phyloP scores from a whole-genome alignment of 35 echinoderm and acorn worm species.

The Hemicentrotus pulcherrimus region DNA sequence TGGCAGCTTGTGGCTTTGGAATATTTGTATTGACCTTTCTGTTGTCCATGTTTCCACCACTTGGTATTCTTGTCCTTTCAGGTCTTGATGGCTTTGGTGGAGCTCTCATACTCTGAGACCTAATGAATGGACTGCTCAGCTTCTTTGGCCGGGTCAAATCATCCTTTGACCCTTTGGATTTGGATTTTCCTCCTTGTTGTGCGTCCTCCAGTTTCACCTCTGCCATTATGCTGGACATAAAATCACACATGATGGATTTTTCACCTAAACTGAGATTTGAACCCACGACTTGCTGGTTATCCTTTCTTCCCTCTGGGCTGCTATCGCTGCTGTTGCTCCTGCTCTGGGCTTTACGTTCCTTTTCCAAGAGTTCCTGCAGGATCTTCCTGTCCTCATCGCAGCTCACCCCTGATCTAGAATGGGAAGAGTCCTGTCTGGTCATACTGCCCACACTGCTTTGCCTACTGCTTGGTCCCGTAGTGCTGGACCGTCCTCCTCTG shows the following conservation, averaged over 20 bases:
- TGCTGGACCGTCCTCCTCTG: neutral
- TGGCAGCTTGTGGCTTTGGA: neutral
- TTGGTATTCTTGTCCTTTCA: neutral
- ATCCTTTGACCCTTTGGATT: neutral
- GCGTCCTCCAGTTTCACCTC: slow-evolving; percentile 40
- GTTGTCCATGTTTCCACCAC: neutral
- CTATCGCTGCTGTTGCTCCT: neutral
- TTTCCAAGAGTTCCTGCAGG: slow-evolving; percentile 38
- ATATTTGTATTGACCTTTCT: neutral
- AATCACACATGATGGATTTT: slow-evolving; percentile 63
- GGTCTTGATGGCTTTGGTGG: neutral
- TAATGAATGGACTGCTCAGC: neutral
- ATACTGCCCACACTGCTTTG: slow-evolving; percentile 36
- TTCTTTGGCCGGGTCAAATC: neutral
- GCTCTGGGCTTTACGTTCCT: neutral
- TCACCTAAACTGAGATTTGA: slow-evolving; percentile 50
- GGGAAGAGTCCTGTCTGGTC: slow-evolving; percentile 21
- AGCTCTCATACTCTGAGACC: slow-evolving; percentile 35
- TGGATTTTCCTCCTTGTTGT: neutral
- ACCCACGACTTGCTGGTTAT: neutral
- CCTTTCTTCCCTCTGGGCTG: slow-evolving; percentile 10
- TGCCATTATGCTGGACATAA: slow-evolving; percentile 65
- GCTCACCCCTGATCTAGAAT: slow-evolving; percentile 4
- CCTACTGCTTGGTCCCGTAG: neutral
- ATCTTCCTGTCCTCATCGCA: slow-evolving; percentile 26